Conservation (phyloP, 2,888 invertebrate species). For the Nebria brevicollis region DNA sequence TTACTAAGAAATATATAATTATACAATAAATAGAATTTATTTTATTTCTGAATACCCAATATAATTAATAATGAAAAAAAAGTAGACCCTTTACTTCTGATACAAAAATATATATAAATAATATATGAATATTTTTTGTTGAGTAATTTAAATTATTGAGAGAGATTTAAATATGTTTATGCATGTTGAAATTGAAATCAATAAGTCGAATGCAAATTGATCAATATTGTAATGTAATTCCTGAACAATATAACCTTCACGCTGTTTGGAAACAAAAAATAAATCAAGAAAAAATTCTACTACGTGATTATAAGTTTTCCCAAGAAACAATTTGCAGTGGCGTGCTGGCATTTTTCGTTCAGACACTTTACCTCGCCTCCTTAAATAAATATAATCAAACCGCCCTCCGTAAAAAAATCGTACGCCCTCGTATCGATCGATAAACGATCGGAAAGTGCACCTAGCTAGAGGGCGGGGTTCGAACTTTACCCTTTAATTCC, state of each 20-base stretch:
- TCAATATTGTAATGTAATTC: neutral
- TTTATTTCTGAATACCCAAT: too few relatives aligned
- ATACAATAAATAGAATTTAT: too few relatives aligned
- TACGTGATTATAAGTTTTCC: slow-evolving; percentile 9
- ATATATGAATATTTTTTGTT: too few relatives aligned
- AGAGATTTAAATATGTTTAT: neutral
- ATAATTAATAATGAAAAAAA: too few relatives aligned
- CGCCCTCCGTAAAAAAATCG: slow-evolving; percentile 7
- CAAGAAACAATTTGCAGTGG: slow-evolving; percentile 15
- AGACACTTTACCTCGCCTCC: neutral
- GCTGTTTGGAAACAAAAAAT: slow-evolving; percentile 7
- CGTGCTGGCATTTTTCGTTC: slow-evolving; percentile 7
- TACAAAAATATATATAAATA: too few relatives aligned
- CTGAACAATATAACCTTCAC: neutral
- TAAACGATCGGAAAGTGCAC: slow-evolving; percentile 26
- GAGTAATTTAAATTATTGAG: neutral
- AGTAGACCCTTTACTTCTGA: too few relatives aligned
- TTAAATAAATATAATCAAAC: neutral
- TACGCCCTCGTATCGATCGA: slow-evolving; percentile 27
- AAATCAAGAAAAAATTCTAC: neutral
- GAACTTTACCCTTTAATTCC: slow-evolving; percentile 31
- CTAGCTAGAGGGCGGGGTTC: slow-evolving; percentile 20
- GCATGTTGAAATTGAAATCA: neutral
- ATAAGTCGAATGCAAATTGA: neutral
- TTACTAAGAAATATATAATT: too few relatives aligned